Conservation (phyloP, 2,888 invertebrate species). For the Eutolmus rufibarbis region DNA sequence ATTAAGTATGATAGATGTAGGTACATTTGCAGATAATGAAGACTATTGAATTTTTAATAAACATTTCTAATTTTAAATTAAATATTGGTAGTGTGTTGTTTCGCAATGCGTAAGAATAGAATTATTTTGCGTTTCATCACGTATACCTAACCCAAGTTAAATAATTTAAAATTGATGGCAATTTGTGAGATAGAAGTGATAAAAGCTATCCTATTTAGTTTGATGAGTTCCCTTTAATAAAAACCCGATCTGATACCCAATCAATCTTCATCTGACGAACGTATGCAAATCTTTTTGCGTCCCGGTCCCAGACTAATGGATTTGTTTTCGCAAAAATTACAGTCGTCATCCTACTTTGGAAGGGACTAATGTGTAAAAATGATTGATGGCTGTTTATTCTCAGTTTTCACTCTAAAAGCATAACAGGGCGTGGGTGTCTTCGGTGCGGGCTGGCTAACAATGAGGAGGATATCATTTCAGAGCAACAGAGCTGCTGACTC, state of each 20-base stretch:
- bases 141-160: no score
- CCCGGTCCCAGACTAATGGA: background rate
- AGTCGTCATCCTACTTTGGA: conserved; percentile 10
- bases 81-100: no score
- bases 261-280: background rate
- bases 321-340: background rate
- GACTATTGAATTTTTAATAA: no score
- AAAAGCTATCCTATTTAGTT: background rate
- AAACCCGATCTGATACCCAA: background rate
- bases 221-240: background rate
- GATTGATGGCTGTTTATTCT: conserved; percentile 45
- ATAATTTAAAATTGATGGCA: background rate
- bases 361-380: conserved; percentile 33
- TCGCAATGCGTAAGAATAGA: no score
- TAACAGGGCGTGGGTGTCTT: conserved; percentile 23
- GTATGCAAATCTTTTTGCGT: background rate
- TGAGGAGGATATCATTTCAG: background rate
- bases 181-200: background rate
- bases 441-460: conserved; percentile 26
- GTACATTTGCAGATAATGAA: no score
- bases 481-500: conserved; percentile 11
- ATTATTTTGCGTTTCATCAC: no score
- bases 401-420: conserved; percentile 41
- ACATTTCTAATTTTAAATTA: no score
- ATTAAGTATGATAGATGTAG: no score